Percentiles rank a stretch among this genome's conserved stretches.
phyloP scores from a whole-genome alignment of 2,888 invertebrate species.

The Drosophila kambysellisi region DNA sequence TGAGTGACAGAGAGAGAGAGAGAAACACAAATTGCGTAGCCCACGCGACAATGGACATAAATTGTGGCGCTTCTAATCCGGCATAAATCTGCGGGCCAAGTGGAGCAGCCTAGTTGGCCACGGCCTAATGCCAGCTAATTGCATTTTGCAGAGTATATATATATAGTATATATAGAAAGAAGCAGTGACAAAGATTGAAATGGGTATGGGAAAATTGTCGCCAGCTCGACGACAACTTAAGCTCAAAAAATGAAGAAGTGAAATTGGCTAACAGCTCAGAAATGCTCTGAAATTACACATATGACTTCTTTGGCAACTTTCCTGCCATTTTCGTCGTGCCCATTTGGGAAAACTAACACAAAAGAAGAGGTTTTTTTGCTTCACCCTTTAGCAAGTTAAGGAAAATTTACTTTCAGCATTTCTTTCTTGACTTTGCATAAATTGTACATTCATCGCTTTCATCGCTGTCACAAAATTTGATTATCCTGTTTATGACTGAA shows the following conservation, averaged over 20 bases:
- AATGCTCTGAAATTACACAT: constrained; percentile 34
- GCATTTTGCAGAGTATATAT: constrained; percentile 50
- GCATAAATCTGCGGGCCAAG: constrained; percentile 47
- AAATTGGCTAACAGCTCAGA: constrained; percentile 20
- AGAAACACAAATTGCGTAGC: neutral
- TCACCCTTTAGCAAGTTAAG: neutral
- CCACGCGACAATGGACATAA: constrained; percentile 43
- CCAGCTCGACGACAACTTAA: constrained; percentile 48
- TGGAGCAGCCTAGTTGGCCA: constrained; percentile 55
- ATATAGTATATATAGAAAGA: neutral
- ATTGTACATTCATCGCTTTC: constrained; percentile 7
- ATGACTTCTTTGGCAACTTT: constrained; percentile 34
- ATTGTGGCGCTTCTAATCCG: constrained; percentile 60
- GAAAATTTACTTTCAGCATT: constrained; percentile 48
- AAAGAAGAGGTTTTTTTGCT: constrained; percentile 13
- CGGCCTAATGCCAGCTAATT: constrained; percentile 63
- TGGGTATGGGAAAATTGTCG: constrained; percentile 30
- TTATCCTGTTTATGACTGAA: constrained; percentile 51
- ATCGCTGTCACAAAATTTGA: constrained; percentile 18
- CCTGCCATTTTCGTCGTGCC: neutral
- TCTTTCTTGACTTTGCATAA: neutral
- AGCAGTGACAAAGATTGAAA: constrained; percentile 7
- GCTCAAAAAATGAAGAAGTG: constrained; percentile 37
- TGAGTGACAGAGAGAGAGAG: neutral
- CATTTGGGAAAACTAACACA: constrained; percentile 18